phyloP scores from a whole-genome alignment of 1,140 invertebrate species.

The Venustaconcha ellipsiformis region DNA sequence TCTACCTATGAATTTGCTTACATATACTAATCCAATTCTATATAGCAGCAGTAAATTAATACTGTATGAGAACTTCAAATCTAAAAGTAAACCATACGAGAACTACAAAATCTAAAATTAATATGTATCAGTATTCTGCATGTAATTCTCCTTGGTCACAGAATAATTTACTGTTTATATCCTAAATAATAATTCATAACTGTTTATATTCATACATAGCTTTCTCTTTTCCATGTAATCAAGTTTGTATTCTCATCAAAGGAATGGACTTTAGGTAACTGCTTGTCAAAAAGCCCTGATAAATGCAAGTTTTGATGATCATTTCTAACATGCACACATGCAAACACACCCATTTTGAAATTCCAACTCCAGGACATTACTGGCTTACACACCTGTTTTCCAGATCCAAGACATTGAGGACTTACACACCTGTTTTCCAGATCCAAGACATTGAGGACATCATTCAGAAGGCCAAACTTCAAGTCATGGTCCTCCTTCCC shows the following conservation, averaged over 20 bases:
- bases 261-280: not conserved
- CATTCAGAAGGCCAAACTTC: constrained; percentile 70
- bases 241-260: not conserved
- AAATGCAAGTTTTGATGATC: not conserved
- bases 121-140: too few relatives aligned
- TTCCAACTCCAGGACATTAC: not conserved
- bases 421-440: constrained; percentile 69
- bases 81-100: too few relatives aligned
- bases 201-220: too few relatives aligned
- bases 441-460: constrained; percentile 71
- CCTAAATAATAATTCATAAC: too few relatives aligned
- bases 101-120: too few relatives aligned
- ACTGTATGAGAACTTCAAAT: too few relatives aligned
- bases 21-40: too few relatives aligned
- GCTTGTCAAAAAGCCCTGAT: not conserved
- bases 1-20: too few relatives aligned
- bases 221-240: not conserved
- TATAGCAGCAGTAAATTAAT: too few relatives aligned
- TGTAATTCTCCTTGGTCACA: too few relatives aligned
- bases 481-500: constrained; percentile 72
- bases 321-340: not conserved
- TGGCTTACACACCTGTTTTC: constrained; percentile 40
- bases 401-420: constrained; percentile 71
- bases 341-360: not conserved
- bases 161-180: too few relatives aligned